These are phyloP conservation scores for Catocala fraxini DNA, from an alignment of 2,888 invertebrate species.

Conservation along the genomic window DNA sequence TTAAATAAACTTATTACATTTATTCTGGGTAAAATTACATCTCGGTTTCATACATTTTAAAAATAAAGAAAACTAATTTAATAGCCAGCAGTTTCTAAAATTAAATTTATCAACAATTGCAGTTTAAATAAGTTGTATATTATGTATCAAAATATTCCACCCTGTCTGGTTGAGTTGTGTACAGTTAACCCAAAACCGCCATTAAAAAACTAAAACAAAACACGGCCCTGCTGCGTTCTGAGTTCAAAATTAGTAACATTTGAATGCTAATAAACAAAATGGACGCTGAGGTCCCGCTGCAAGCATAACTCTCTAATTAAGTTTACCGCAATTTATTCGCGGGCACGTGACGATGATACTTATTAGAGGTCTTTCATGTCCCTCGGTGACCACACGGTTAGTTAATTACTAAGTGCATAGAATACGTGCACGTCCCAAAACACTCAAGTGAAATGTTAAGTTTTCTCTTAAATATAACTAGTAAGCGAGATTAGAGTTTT, in stretches of 20 bases:
- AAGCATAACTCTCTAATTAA: conserved; percentile 72
- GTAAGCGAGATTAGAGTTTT: conserved; percentile 12
- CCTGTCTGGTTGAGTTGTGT: too few species aligned
- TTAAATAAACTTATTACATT: too few species aligned
- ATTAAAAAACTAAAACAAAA: not conserved
- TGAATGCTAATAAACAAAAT: conserved; percentile 46
- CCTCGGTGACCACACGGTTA: conserved; percentile 36
- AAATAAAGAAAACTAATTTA: too few species aligned
- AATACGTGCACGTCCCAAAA: conserved; percentile 35
- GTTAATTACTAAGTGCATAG: conserved; percentile 46
- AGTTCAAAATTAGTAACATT: conserved; percentile 27
- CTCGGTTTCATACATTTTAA: too few species aligned
- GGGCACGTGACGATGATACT: conserved; percentile 68
- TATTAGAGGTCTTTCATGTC: conserved; percentile 53
- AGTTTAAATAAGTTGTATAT: too few species aligned
- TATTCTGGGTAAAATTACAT: too few species aligned
- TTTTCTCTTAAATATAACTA: conserved; percentile 24
- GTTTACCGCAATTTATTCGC: conserved; percentile 73
- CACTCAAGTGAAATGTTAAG: conserved; percentile 23
- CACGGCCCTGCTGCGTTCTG: conserved; percentile 6
- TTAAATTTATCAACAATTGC: too few species aligned
- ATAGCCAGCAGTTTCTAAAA: too few species aligned
- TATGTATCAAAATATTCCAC: too few species aligned
- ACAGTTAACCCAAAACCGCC: too few species aligned
- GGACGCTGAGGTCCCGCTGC: conserved; percentile 18